These are phyloP conservation scores for Xenus cinereus DNA, from an alignment of 2,113 vertebrate species.

Conservation along the genomic window DNA sequence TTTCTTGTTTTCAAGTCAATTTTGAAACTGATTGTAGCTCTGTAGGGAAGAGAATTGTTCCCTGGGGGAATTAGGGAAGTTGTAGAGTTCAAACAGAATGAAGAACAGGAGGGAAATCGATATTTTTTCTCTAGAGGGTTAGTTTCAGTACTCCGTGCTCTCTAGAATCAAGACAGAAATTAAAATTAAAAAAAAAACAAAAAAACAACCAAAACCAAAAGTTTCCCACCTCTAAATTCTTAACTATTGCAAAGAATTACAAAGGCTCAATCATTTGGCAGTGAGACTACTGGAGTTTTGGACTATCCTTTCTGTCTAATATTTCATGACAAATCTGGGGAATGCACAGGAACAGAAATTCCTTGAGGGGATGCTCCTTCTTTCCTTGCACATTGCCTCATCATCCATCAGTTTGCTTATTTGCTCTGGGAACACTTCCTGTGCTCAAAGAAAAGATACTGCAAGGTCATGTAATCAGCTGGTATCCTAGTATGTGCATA, in stretches of 20 bases:
- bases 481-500: not conserved
- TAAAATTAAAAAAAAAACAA: not conserved
- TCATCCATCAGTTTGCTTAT: not conserved
- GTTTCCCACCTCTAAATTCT: not conserved
- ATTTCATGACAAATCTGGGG: not conserved
- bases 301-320: not conserved
- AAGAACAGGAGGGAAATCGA: constrained; percentile 10
- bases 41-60: constrained; percentile 58
- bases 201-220: not conserved
- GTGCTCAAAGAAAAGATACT: not conserved
- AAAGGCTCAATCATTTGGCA: not conserved
- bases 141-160: constrained; percentile 7
- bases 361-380: not conserved
- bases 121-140: constrained; percentile 21
- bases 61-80: constrained; percentile 50
- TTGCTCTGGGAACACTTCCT: not conserved
- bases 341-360: not conserved
- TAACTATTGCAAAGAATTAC: not conserved
- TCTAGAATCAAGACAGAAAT: constrained; percentile 36
- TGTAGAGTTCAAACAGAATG: constrained; percentile 53
- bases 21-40: constrained; percentile 58
- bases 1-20: constrained; percentile 67
- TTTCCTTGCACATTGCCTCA: not conserved
- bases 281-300: not conserved
- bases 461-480: not conserved